A percentile compares a stretch with the other conserved stretches of the same genome.
Conservation (phyloP, 2,797 vertebrate species). For the Betta splendens region DNA sequence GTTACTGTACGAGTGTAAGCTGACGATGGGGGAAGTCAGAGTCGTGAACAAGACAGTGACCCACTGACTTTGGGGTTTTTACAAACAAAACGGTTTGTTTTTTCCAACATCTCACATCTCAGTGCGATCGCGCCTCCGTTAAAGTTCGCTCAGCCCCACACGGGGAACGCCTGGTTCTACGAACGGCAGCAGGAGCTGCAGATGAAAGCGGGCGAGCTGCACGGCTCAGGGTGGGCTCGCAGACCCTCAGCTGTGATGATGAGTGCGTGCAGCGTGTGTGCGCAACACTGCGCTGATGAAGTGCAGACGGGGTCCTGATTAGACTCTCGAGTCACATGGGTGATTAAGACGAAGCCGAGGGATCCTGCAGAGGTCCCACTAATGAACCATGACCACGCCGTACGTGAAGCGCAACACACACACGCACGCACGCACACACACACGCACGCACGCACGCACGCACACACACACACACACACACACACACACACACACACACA, state of each 20-base stretch:
- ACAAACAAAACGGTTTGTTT: not conserved
- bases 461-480: not conserved
- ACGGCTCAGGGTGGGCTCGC: constrained; percentile 24
- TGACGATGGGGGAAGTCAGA: not conserved
- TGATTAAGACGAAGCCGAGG: constrained; percentile 68
- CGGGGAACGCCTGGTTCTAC: constrained; percentile 16
- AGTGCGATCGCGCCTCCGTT: not conserved
- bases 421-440: constrained; percentile 6
- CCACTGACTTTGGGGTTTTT: not conserved
- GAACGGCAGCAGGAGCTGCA: constrained; percentile 15
- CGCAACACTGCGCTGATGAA: constrained; percentile 7
- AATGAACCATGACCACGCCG: constrained; percentile 69
- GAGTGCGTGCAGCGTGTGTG: constrained; percentile 3
- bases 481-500: constrained; percentile 7
- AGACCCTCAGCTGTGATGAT: constrained; percentile 10
- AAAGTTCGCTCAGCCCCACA: not conserved
- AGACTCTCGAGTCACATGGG: constrained; percentile 55
- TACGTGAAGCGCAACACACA: constrained; percentile 31
- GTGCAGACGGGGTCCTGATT: constrained; percentile 58
- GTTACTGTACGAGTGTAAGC: no score
- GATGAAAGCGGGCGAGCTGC: constrained; percentile 1
- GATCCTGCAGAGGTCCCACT: constrained; percentile 63
- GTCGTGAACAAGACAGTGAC: not conserved
- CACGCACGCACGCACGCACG: constrained; percentile 8
- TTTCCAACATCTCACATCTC: not conserved